Evolutionary conservation across 35 echinoderm and acorn worm species (phyloP), one percentile per base, ranked within the genome.

Genomic region (Strongylocentrotus purpuratus): DNA sequence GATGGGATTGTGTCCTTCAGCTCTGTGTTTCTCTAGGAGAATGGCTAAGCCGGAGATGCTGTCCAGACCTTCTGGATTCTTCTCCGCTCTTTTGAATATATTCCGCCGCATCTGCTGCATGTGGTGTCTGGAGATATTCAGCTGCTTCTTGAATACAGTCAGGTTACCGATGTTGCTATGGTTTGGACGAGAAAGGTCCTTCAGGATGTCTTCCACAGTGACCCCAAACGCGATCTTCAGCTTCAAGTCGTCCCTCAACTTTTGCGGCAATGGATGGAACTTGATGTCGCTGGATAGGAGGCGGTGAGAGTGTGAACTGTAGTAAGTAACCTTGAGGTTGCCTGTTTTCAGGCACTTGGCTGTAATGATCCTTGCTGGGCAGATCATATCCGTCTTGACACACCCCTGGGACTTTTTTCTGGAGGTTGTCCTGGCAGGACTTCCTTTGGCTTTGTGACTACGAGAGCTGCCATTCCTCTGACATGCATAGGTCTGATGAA

Each of bases 101-200:
- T 93, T 93, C 46, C 91, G 45, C 31, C 48, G 50, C 91, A 93
- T 93, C 46, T 93, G 91, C 91, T 93, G 91, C 46, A 93, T 93
- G 91, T 93, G 91, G 46, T 93, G 91, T 58, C 46, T 48, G 14
- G 91, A 93, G 91, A 93, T 93, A 14, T 46, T 58, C 10, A 46
- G 91, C 91, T 93, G 91, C 91, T 58, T 93, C 91, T 93, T 93
- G 91, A 93, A 93, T 32, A 93, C 48, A 46, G 91, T 93, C 91
- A 93, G 15, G 41, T 58, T 93, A 33, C 48, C 91, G 12, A 93
- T 93, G 46, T 93, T 93, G 17, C 22, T 93, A 48, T 93, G 91
- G 46, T 93, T 93, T 6, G 91, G 91, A 58, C 91, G 91, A 25
- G 91, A 18, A 31, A 93, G 91, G 25, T 50, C 91, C 31, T 93